These are phyloP conservation scores for Thalassaphorura encarpata DNA, from an alignment of 1,140 invertebrate species.

Conservation along the genomic window DNA sequence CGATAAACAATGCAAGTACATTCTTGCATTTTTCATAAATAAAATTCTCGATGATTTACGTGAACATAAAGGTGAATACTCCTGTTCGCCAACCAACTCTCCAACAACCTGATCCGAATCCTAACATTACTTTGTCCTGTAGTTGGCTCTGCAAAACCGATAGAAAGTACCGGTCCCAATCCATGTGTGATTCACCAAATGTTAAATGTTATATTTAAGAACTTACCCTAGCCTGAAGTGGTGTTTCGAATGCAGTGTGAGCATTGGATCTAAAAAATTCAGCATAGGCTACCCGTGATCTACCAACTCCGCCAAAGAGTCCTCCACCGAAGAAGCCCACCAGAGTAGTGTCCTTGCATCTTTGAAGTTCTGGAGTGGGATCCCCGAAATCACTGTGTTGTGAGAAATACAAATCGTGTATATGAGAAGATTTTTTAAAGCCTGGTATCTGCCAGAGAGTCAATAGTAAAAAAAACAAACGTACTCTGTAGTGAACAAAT, in stretches of 20 bases:
- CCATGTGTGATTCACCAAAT: too few species aligned
- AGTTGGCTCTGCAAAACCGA: conserved; percentile 48
- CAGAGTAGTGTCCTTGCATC: conserved; percentile 43
- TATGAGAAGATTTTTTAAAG: too few species aligned
- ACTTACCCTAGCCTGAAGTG: conserved; percentile 55
- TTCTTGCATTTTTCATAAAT: too few species aligned
- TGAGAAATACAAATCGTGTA: conserved; percentile 5
- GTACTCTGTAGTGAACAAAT: conserved; percentile 29
- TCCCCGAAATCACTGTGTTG: conserved; percentile 48
- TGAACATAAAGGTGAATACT: conserved; percentile 52
- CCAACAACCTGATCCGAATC: conserved; percentile 56
- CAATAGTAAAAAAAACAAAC: conserved; percentile 5
- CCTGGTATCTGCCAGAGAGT: background rate
- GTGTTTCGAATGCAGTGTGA: conserved; percentile 53
- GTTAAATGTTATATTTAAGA: too few species aligned
- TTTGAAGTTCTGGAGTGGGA: conserved; percentile 48
- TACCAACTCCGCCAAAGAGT: conserved; percentile 49
- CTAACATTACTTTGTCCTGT: conserved; percentile 51
- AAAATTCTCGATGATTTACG: too few species aligned
- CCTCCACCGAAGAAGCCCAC: conserved; percentile 44
- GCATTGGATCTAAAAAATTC: conserved; percentile 62
- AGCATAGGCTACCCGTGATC: conserved; percentile 48
- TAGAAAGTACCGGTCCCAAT: too few species aligned
- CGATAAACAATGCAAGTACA: background rate
- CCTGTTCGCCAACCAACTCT: conserved; percentile 53